Evolutionary conservation across 2,888 invertebrate species (phyloP).

Genomic region (Oxytorus armatus): DNA sequence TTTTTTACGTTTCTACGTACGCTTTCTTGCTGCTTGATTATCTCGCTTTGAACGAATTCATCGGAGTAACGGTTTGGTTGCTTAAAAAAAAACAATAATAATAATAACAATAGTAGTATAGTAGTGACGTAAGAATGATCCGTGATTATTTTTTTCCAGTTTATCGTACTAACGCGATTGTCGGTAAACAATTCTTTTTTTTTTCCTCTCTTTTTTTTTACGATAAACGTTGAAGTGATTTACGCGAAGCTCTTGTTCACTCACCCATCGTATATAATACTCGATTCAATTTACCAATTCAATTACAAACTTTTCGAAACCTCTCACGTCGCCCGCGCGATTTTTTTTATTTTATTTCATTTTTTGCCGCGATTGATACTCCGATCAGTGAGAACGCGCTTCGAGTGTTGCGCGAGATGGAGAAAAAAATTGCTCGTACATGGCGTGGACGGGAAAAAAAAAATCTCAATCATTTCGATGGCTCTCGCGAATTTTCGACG

Average conservation of each 20-base stretch:
- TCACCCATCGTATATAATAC: not conserved
- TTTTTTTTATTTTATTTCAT: not conserved
- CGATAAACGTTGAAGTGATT: not conserved
- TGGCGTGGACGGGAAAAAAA: slow-evolving; percentile 66
- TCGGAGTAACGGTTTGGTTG: slow-evolving; percentile 64
- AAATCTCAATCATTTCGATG: slow-evolving; percentile 73
- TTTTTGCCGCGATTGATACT: slow-evolving; percentile 11
- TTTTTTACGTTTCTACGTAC: slow-evolving; percentile 59
- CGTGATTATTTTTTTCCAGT: slow-evolving; percentile 22
- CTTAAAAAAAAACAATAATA: slow-evolving; percentile 44
- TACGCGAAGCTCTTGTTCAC: not conserved
- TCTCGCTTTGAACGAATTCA: slow-evolving; percentile 72
- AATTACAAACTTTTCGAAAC: slow-evolving; percentile 7
- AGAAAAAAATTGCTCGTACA: slow-evolving; percentile 66
- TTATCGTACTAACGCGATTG: slow-evolving; percentile 35
- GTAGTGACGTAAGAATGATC: not conserved
- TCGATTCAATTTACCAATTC: too few relatives aligned
- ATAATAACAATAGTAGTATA: slow-evolving; percentile 37
- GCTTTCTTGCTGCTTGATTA: slow-evolving; percentile 72
- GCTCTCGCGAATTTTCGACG: slow-evolving; percentile 70
- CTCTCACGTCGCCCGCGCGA: not conserved
- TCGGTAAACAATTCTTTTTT: slow-evolving; percentile 6
- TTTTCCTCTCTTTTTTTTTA: not conserved
- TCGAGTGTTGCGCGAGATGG: slow-evolving; percentile 16
- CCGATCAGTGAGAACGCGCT: slow-evolving; percentile 9